phyloP scores from a whole-genome alignment of 2,888 invertebrate species.

The Habrosyne pyritoides region DNA sequence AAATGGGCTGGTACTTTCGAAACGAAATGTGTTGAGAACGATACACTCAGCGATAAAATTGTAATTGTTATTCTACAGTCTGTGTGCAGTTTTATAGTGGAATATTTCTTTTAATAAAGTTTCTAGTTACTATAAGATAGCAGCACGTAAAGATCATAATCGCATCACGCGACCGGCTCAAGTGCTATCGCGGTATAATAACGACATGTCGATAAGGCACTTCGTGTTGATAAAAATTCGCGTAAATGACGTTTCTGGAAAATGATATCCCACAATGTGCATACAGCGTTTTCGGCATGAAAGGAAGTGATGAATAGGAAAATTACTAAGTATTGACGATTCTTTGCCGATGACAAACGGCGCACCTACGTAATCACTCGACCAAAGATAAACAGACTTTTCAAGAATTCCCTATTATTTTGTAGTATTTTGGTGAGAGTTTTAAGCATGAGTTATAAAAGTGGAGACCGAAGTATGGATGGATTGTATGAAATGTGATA shows the following conservation, averaged over 20 bases:
- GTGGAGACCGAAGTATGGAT: too few species aligned
- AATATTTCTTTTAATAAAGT: neutral
- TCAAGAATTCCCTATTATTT: neutral
- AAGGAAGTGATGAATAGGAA: slow-evolving; percentile 20
- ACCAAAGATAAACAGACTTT: neutral
- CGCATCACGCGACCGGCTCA: slow-evolving; percentile 33
- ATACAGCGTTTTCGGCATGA: slow-evolving; percentile 17
- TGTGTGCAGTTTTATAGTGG: neutral
- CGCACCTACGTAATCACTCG: neutral
- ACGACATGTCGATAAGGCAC: slow-evolving; percentile 28
- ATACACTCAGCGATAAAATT: neutral
- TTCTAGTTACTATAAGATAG: slow-evolving; percentile 17
- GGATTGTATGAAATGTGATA: too few species aligned
- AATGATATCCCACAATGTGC: slow-evolving; percentile 17
- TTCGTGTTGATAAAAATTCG: slow-evolving; percentile 22
- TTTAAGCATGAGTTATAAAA: too few species aligned
- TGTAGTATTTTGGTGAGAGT: too few species aligned
- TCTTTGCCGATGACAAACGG: slow-evolving; percentile 14
- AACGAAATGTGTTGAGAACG: neutral
- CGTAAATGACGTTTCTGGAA: slow-evolving; percentile 14
- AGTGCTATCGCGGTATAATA: slow-evolving; percentile 37
- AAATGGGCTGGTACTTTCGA: too few species aligned
- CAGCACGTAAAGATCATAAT: slow-evolving; percentile 29
- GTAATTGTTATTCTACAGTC: neutral
- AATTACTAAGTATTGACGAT: slow-evolving; percentile 9